phyloP scores from a whole-genome alignment of 2,888 invertebrate species.

The Oscheius sp. region DNA sequence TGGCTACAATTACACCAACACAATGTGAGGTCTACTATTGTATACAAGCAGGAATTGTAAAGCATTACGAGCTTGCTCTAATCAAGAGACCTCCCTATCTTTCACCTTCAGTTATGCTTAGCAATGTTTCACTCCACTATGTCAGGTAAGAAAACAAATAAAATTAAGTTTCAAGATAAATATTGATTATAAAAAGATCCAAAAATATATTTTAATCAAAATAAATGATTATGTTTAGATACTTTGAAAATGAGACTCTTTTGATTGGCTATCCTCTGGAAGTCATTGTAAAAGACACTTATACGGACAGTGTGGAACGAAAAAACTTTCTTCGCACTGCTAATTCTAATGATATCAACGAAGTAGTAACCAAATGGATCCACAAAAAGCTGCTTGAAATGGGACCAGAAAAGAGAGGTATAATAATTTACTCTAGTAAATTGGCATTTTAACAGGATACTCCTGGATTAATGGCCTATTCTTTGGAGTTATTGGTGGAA shows the following conservation, averaged over 20 bases:
- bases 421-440: neutral
- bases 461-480: no score
- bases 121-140: neutral
- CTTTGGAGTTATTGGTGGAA: no score
- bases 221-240: neutral
- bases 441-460: neutral
- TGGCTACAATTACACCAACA: neutral
- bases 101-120: neutral
- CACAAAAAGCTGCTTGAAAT: neutral
- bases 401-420: neutral
- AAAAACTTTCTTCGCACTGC: neutral
- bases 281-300: neutral
- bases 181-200: neutral
- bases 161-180: neutral
- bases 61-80: neutral
- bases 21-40: neutral
- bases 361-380: neutral
- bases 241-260: neutral
- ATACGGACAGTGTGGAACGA: neutral
- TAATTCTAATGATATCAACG: neutral
- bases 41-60: neutral
- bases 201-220: neutral
- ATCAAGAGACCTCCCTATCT: neutral
- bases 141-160: neutral
- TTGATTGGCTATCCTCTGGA: neutral